Evolutionary conservation across 2,113 vertebrate genomes (phyloP).

Genomic region (Tachycineta bicolor): DNA sequence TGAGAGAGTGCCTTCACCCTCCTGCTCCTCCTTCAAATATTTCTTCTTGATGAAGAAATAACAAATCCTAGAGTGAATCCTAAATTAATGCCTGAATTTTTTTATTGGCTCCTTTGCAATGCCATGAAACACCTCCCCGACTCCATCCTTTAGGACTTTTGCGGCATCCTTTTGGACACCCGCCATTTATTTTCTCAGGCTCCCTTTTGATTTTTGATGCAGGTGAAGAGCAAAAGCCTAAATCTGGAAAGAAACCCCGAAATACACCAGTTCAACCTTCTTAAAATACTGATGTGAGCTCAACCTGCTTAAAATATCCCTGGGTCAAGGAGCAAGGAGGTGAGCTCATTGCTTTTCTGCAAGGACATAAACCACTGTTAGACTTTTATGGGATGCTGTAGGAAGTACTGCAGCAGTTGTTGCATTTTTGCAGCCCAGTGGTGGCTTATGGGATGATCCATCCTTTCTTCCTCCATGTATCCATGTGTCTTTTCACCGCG

Average conservation of each 20-base stretch:
- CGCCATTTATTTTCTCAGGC: not conserved
- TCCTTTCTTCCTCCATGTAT: not conserved
- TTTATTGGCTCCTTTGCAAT: not conserved
- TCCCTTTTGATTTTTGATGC: not conserved
- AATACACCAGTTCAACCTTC: not conserved
- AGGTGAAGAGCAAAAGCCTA: slow-evolving; percentile 53
- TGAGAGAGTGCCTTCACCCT: not conserved
- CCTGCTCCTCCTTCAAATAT: not conserved
- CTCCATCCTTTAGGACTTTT: not conserved
- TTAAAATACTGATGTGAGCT: slow-evolving; percentile 55
- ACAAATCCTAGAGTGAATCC: not conserved
- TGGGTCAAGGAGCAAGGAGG: slow-evolving; percentile 42
- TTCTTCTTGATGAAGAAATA: not conserved
- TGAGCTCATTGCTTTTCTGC: slow-evolving; percentile 62
- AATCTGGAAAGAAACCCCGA: not conserved
- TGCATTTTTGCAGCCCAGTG: slow-evolving; percentile 25
- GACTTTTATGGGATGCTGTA: slow-evolving; percentile 35
- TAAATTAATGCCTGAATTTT: not conserved
- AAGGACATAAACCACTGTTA: slow-evolving; percentile 45
- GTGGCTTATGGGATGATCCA: not conserved
- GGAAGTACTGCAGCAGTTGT: slow-evolving; percentile 27
- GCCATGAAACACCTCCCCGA: rapidly evolving
- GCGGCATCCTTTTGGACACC: not conserved
- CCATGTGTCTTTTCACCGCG: not conserved
- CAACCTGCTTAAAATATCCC: slow-evolving; percentile 57